Percentiles rank a stretch among this genome's conserved stretches.
These are phyloP conservation scores for Eristalis intricaria DNA, from an alignment of 2,888 invertebrate genomes.

Conservation along the genomic window DNA sequence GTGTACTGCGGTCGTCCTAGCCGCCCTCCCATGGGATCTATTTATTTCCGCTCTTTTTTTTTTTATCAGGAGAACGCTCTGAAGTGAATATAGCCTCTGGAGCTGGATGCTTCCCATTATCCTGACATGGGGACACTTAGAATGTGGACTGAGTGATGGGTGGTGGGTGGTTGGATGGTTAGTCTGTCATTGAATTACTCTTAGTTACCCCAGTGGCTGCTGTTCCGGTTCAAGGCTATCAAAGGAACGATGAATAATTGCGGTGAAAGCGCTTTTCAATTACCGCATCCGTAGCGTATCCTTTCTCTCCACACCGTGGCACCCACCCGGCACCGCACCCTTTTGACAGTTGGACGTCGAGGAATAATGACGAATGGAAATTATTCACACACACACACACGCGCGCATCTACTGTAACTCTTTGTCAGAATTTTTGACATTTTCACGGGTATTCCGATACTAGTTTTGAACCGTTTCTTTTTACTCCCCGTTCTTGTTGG, in stretches of 20 bases:
- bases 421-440: conserved; percentile 70
- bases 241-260: conserved; percentile 66
- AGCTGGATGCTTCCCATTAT: conserved; percentile 32
- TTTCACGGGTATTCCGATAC: conserved; percentile 67
- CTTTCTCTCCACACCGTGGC: conserved; percentile 18
- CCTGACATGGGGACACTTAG: conserved; percentile 61
- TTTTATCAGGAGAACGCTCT: background rate
- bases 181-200: conserved; percentile 40
- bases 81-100: conserved; percentile 40
- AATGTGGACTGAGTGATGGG: background rate
- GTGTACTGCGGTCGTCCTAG: conserved; percentile 39
- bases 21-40: conserved; percentile 63
- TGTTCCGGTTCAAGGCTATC: conserved; percentile 20
- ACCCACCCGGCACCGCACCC: conserved; percentile 11
- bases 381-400: conserved; percentile 53
- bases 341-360: conserved; percentile 36
- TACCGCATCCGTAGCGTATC: conserved; percentile 32
- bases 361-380: conserved; percentile 63
- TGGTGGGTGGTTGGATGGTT: conserved; percentile 26
- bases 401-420: conserved; percentile 26
- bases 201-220: conserved; percentile 27
- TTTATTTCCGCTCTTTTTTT: conserved; percentile 54
- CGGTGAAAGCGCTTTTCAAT: conserved; percentile 64
- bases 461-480: conserved; percentile 53
- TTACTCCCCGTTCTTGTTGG: conserved; percentile 15